phyloP scores from a whole-genome alignment of 1,140 invertebrate species.

The Megalonaias nervosa region DNA sequence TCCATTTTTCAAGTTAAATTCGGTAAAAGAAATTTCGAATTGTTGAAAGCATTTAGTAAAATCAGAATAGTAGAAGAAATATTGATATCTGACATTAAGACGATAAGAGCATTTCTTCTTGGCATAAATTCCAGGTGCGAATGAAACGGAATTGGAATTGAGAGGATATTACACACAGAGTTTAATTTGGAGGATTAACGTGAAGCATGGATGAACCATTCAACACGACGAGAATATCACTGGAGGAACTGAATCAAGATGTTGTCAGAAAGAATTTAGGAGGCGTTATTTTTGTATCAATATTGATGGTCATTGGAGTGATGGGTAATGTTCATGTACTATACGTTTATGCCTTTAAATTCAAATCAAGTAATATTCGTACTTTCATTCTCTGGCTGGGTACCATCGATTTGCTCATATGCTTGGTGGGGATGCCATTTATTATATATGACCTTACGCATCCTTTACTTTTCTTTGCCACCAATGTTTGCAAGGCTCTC shows the following conservation, averaged over 20 bases:
- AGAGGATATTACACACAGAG: too few relatives aligned
- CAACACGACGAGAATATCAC: slow-evolving; percentile 70
- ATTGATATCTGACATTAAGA: too few relatives aligned
- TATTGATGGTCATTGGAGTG: slow-evolving; percentile 45
- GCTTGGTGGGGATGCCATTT: slow-evolving; percentile 50
- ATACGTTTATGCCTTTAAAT: slow-evolving; percentile 48
- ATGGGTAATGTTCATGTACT: slow-evolving; percentile 53
- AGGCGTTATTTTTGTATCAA: slow-evolving; percentile 32
- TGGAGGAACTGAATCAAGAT: slow-evolving; percentile 81
- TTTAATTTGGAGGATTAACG: too few relatives aligned
- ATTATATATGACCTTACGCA: slow-evolving; percentile 45
- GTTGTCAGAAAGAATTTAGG: slow-evolving; percentile 48
- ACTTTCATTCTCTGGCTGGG: slow-evolving; percentile 48
- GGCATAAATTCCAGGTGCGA: too few relatives aligned
- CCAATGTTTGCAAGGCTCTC: slow-evolving; percentile 43
- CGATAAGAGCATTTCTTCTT: too few relatives aligned
- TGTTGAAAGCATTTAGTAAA: too few relatives aligned
- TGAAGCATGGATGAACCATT: slow-evolving; percentile 87
- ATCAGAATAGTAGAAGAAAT: too few relatives aligned
- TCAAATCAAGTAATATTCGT: slow-evolving; percentile 43
- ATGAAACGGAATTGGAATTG: too few relatives aligned
- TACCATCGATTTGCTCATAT: slow-evolving; percentile 49
- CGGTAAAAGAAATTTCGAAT: too few relatives aligned
- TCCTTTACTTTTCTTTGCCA: slow-evolving; percentile 41
- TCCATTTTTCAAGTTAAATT: too few relatives aligned